Evolutionary conservation across 2,888 invertebrate genomes (phyloP), one percentile per base, ranked within the genome.

Genomic region (Drosophila greeni): DNA sequence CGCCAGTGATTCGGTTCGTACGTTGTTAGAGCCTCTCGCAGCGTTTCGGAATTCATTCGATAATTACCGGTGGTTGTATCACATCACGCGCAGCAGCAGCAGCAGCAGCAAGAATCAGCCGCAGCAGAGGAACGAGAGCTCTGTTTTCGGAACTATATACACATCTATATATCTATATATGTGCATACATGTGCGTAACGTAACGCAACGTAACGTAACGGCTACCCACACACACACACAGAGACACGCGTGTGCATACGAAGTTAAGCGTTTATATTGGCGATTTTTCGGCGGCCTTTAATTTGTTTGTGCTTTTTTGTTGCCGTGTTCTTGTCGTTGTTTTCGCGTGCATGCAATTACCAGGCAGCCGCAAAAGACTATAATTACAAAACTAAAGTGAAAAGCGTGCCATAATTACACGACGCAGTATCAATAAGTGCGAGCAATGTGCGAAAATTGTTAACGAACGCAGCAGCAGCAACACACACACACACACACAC

Each of bases 1-100:
- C 45, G 37, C 33, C 72, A 74, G 73, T 74, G 84, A 80, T 81
- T 81, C 80, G 80, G 79, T 84, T 81, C 75, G 76, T 80, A 73
- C 80, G 83, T 82, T 83, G 77, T 73, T 74, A 76, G 82, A 77
- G 84, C 84, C 87, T 86, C 87, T 86, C 85, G 85, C 82, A 84
- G 82, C 85, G 84, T 86, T 87, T 86, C 76, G 85, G 82, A 85
- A 86, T 86, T 86, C 86, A 87, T 87, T 87, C 87, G 85, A 87
- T 87, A 87, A 87, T 87, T 87, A 88, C 87, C 85, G 86, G 86
- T 87, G 88, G 87, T 86, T 86, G 86, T 88, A 87, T 86, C 86
- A 69, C 67, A 61, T 73, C 70, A 70, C 82, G 75, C 84, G 82
- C 76, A 67, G 76, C 81, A 74, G 76, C 75, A 74, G 75, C 75